These are phyloP conservation scores for Saccopteryx leptura DNA, from an alignment of 2,113 vertebrate species.

Conservation along the genomic window DNA sequence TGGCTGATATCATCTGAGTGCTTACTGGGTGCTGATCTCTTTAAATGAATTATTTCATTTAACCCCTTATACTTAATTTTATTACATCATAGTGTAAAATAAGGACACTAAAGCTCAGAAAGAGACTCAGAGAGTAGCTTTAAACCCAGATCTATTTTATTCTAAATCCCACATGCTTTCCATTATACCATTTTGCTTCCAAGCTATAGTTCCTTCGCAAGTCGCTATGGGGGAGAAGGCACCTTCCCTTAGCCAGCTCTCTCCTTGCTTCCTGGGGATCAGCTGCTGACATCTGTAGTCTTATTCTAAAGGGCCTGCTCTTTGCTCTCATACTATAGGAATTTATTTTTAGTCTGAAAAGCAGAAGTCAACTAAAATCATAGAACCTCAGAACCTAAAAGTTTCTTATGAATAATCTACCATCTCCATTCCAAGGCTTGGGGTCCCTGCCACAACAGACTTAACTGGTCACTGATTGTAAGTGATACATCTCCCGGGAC, in stretches of 20 bases:
- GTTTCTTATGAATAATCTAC: not conserved
- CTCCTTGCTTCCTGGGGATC: not conserved
- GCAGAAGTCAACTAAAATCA: not conserved
- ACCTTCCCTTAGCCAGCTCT: not conserved
- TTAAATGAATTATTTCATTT: not conserved
- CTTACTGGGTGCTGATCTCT: not conserved
- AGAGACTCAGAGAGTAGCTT: not conserved
- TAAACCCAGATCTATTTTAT: not conserved
- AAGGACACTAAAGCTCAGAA: not conserved
- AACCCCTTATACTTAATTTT: not conserved
- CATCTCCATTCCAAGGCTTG: not conserved
- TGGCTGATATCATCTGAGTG: not conserved
- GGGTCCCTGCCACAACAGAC: not conserved
- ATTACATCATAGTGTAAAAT: not conserved
- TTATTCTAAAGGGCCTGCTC: not conserved
- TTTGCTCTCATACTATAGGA: not conserved
- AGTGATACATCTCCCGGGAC: not conserved
- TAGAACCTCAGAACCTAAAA: not conserved
- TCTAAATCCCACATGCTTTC: not conserved
- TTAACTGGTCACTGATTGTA: not conserved
- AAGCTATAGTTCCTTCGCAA: not conserved
- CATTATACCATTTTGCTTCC: not conserved
- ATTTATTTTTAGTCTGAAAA: not conserved
- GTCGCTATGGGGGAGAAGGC: not conserved
- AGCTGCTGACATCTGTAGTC: not conserved